Conservation (phyloP, 2,888 invertebrate species). For the Mesoligia furuncula region DNA sequence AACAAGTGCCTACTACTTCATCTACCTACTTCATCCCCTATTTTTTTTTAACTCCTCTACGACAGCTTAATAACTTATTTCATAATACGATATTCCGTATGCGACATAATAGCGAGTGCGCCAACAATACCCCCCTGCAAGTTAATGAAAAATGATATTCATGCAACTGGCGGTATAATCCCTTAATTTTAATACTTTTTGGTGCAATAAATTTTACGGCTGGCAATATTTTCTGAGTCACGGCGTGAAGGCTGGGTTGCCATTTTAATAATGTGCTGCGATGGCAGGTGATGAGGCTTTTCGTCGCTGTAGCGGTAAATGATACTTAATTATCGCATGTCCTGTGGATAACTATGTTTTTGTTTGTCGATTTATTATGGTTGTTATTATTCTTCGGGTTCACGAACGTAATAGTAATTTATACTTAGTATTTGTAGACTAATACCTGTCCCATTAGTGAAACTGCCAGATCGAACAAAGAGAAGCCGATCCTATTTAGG, state of each 20-base stretch:
- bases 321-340: conserved; percentile 25
- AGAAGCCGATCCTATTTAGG: neutral
- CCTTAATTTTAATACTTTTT: conserved; percentile 68
- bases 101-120: conserved; percentile 40
- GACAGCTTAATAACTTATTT: neutral
- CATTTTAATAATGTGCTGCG: conserved; percentile 55
- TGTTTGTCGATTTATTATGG: neutral
- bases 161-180: conserved; percentile 61
- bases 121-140: conserved; percentile 42
- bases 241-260: conserved; percentile 46
- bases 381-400: no score
- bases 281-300: conserved; percentile 28
- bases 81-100: conserved; percentile 25
- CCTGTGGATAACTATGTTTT: neutral
- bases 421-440: neutral
- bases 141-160: conserved; percentile 68
- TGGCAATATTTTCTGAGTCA: conserved; percentile 63
- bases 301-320: conserved; percentile 18
- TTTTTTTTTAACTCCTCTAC: neutral
- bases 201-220: conserved; percentile 67
- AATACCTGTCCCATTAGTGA: neutral
- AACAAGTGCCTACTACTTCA: neutral
- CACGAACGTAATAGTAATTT: neutral
- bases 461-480: neutral
- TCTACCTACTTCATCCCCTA: no score